These are phyloP conservation scores for Apocheima hispidaria DNA, from an alignment of 2,888 invertebrate genomes.

Conservation along the genomic window DNA sequence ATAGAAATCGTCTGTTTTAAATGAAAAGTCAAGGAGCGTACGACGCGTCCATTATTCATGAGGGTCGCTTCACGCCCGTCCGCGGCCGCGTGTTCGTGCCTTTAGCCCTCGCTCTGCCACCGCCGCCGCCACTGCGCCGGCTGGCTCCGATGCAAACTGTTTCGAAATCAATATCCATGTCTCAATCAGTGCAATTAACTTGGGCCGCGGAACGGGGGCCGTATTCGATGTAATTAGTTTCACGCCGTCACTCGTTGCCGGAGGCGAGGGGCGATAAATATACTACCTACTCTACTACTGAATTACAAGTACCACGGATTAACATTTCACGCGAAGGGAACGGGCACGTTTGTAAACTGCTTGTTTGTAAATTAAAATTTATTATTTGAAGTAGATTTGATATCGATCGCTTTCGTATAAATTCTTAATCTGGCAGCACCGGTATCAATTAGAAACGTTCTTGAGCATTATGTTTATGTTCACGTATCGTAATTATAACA, in stretches of 20 bases:
- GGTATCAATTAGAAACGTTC: constrained; percentile 24
- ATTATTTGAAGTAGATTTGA: constrained; percentile 24
- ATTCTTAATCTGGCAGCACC: constrained; percentile 21
- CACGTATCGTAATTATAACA: constrained; percentile 44
- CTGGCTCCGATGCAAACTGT: constrained; percentile 68
- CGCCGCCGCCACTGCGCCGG: constrained; percentile 24
- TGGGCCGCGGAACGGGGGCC: constrained; percentile 66
- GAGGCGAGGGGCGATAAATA: constrained; percentile 67
- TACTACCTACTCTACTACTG: constrained; percentile 53
- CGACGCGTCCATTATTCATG: constrained; percentile 83
- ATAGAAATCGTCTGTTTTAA: constrained; percentile 85
- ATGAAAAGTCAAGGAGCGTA: constrained; percentile 83
- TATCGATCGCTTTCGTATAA: constrained; percentile 13
- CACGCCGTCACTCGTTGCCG: constrained; percentile 63
- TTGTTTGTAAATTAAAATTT: constrained; percentile 36
- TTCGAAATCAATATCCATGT: constrained; percentile 84
- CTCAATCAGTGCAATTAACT: constrained; percentile 84
- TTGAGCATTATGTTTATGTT: not conserved
- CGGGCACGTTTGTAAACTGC: constrained; percentile 41
- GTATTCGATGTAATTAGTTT: constrained; percentile 80
- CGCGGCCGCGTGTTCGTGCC: constrained; percentile 50
- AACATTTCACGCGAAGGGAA: constrained; percentile 59
- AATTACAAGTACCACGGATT: constrained; percentile 49
- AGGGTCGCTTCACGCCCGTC: constrained; percentile 74
- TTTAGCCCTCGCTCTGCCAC: constrained; percentile 10